A percentile compares a stretch with the other conserved stretches of the same genome.
These are phyloP conservation scores for Minunthozetes semirufus DNA, from an alignment of 2,888 invertebrate genomes.

Conservation along the genomic window DNA sequence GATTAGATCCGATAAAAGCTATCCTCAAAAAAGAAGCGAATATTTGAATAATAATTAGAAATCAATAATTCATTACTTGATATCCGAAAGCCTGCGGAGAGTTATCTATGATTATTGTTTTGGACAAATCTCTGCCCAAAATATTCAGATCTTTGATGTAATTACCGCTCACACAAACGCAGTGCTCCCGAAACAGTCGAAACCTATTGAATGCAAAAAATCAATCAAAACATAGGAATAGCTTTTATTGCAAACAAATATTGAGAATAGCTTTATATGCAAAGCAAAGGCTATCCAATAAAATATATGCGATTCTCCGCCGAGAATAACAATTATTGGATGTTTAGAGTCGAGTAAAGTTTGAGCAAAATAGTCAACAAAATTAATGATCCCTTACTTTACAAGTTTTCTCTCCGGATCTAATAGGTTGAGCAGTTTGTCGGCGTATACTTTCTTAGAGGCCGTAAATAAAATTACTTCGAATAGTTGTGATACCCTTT, in stretches of 20 bases:
- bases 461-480: constrained; percentile 94
- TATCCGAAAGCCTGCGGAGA: constrained; percentile 90
- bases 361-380: neutral
- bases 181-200: constrained; percentile 88
- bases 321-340: no score
- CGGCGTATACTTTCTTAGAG: constrained; percentile 89
- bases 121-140: constrained; percentile 79
- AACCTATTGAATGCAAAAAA: constrained; percentile 50
- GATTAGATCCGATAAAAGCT: no score
- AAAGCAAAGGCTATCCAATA: no score
- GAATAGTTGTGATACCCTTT: constrained; percentile 74
- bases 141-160: constrained; percentile 93
- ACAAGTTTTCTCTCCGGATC: constrained; percentile 83
- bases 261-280: no score
- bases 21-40: no score
- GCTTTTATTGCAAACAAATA: neutral
- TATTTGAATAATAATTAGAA: neutral
- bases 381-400: constrained; percentile 55
- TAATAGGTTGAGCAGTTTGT: constrained; percentile 79
- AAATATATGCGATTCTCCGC: no score
- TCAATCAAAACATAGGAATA: constrained; percentile 24
- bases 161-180: constrained; percentile 87
- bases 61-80: constrained; percentile 55
- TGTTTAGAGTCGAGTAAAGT: no score
- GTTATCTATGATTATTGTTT: constrained; percentile 79